Percentiles rank a stretch among this genome's conserved stretches.
These are phyloP conservation scores for Belgica antarctica DNA, from an alignment of 2,888 invertebrate genomes.

Conservation along the genomic window DNA sequence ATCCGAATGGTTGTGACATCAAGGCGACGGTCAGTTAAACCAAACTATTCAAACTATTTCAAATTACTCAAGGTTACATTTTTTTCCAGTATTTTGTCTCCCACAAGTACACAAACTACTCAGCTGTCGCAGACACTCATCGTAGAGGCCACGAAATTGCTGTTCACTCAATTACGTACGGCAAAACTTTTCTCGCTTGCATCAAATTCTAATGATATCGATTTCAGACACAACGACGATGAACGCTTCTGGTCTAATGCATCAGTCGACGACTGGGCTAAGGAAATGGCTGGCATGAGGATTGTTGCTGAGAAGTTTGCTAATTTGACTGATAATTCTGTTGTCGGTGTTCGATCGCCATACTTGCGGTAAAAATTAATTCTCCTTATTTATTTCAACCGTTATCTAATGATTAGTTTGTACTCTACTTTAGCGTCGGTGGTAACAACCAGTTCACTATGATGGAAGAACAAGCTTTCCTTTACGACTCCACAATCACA, in stretches of 20 bases:
- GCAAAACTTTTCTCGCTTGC: too few relatives aligned
- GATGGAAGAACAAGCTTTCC: slow-evolving; percentile 94
- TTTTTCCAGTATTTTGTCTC: slow-evolving; percentile 82
- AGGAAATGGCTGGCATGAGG: slow-evolving; percentile 92
- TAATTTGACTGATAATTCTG: slow-evolving; percentile 85
- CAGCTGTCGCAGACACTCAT: slow-evolving; percentile 84
- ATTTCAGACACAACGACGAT: slow-evolving; percentile 82
- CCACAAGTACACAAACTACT: slow-evolving; percentile 91
- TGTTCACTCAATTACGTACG: slow-evolving; percentile 90
- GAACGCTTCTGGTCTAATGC: slow-evolving; percentile 92
- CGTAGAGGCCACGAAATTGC: slow-evolving; percentile 92
- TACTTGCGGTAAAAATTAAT: too few relatives aligned
- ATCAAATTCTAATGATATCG: too few relatives aligned
- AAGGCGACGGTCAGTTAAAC: slow-evolving; percentile 70
- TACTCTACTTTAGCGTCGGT: too few relatives aligned
- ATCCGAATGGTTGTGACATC: slow-evolving; percentile 91
- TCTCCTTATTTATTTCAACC: too few relatives aligned
- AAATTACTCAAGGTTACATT: too few relatives aligned
- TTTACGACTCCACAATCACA: slow-evolving; percentile 93
- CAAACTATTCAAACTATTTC: background rate
- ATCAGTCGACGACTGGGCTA: slow-evolving; percentile 88
- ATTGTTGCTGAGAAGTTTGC: slow-evolving; percentile 86
- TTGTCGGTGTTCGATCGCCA: slow-evolving; percentile 86
- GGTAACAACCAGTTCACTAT: slow-evolving; percentile 96
- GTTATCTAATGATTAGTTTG: too few relatives aligned